A percentile compares a stretch with the other conserved stretches of the same genome.
Conservation (phyloP, 2,888 invertebrate species). For the Drosophila lacicola region DNA sequence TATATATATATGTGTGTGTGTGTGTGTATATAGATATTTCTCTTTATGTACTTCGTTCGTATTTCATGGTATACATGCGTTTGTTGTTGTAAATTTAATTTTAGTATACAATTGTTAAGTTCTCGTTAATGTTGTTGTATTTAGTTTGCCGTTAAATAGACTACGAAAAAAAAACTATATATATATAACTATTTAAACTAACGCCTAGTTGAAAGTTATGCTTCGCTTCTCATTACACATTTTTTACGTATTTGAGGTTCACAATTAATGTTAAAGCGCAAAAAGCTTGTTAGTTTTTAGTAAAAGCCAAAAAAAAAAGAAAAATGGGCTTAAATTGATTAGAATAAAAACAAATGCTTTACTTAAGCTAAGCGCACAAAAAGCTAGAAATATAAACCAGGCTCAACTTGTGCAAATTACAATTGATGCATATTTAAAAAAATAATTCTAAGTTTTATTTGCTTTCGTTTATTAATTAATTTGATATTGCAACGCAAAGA, state of each 20-base stretch:
- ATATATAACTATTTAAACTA: slow-evolving; percentile 68
- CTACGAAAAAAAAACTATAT: slow-evolving; percentile 56
- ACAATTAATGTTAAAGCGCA: slow-evolving; percentile 51
- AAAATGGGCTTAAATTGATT: slow-evolving; percentile 15
- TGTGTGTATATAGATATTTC: slow-evolving; percentile 28
- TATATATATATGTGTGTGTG: slow-evolving; percentile 9
- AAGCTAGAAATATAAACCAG: slow-evolving; percentile 14
- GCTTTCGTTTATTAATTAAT: slow-evolving; percentile 48
- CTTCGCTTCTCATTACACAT: slow-evolving; percentile 5
- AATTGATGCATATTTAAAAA: neutral
- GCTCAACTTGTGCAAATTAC: too few relatives aligned
- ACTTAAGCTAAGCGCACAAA: slow-evolving; percentile 53
- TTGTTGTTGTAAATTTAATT: slow-evolving; percentile 51
- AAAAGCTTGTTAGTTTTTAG: slow-evolving; percentile 32
- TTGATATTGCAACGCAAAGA: slow-evolving; percentile 64
- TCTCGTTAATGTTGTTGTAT: slow-evolving; percentile 30
- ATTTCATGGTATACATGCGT: slow-evolving; percentile 58
- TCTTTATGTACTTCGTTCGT: slow-evolving; percentile 21
- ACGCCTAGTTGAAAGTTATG: slow-evolving; percentile 58
- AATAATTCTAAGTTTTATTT: slow-evolving; percentile 7
- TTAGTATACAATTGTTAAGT: slow-evolving; percentile 69
- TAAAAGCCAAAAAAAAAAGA: slow-evolving; percentile 16
- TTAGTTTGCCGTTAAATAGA: slow-evolving; percentile 51
- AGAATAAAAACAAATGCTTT: slow-evolving; percentile 12
- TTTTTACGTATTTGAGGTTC: slow-evolving; percentile 66